Percentiles rank a stretch among this genome's conserved stretches.
These are phyloP conservation scores for Andrena hattorfiana DNA, from an alignment of 2,888 invertebrate species.

Conservation along the genomic window DNA sequence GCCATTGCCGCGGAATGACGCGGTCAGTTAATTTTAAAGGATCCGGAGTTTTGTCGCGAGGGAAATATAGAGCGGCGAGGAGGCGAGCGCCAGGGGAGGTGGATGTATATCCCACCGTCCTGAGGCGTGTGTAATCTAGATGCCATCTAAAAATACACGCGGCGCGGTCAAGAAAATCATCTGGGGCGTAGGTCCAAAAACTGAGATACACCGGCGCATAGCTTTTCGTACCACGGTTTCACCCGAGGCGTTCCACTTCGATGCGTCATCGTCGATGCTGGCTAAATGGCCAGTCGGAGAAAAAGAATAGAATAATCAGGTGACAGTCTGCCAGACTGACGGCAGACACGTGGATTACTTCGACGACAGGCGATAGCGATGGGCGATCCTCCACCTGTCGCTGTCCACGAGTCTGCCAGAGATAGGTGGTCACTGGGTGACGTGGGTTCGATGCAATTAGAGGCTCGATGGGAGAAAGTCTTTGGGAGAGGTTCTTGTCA, in stretches of 20 bases:
- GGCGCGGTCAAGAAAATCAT: constrained; percentile 81
- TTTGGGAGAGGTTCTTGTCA: too few relatives aligned
- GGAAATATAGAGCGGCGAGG: constrained; percentile 23
- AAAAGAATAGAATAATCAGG: constrained; percentile 52
- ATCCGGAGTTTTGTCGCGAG: constrained; percentile 36
- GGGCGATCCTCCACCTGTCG: constrained; percentile 51
- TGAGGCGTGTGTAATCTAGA: constrained; percentile 76
- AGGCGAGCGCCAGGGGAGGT: constrained; percentile 3
- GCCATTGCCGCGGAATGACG: constrained; percentile 24
- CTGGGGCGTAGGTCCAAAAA: constrained; percentile 79
- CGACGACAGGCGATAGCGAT: constrained; percentile 45
- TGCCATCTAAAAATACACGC: constrained; percentile 82
- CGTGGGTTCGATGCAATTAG: too few relatives aligned
- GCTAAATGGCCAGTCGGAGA: constrained; percentile 18
- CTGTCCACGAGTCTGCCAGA: constrained; percentile 44
- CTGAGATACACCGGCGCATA: constrained; percentile 72
- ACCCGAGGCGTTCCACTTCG: constrained; percentile 25
- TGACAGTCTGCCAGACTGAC: constrained; percentile 49
- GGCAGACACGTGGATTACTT: constrained; percentile 53
- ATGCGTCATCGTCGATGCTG: constrained; percentile 52
- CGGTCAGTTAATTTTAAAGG: constrained; percentile 23
- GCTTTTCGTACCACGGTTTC: constrained; percentile 31
- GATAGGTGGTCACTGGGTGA: neutral
- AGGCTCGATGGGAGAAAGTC: too few relatives aligned
- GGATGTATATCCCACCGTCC: constrained; percentile 38